Conservation (phyloP, 2,888 invertebrate genomes). For the Timema podura region DNA sequence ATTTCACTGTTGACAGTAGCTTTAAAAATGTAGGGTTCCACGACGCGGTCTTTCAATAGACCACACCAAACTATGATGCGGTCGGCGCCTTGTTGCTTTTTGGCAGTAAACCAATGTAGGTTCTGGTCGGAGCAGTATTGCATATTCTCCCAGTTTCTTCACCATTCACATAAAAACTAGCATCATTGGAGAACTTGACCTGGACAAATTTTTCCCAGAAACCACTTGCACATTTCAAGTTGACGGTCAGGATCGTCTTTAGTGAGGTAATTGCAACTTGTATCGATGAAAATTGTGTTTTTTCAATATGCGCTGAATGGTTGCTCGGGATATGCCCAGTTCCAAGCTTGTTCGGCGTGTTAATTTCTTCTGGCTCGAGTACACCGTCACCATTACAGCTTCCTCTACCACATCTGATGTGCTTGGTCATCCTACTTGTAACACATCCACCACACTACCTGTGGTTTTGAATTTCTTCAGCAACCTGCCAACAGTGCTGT, state of each 20-base stretch:
- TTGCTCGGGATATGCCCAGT: not conserved
- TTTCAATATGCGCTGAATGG: constrained; percentile 2
- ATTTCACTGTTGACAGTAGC: too few relatives aligned
- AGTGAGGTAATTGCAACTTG: not conserved
- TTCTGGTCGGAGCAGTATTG: not conserved
- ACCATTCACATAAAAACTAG: not conserved
- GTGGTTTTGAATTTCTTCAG: not conserved
- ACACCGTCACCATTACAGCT: not conserved
- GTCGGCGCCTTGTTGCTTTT: not conserved
- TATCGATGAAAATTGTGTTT: not conserved
- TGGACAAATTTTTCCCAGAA: too few relatives aligned
- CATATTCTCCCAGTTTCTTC: not conserved
- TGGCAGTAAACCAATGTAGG: not conserved
- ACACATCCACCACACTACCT: constrained; percentile 16
- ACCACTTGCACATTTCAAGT: not conserved
- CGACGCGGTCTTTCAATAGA: not conserved
- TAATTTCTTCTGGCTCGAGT: not conserved
- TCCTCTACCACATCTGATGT: not conserved
- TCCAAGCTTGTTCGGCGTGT: not conserved
- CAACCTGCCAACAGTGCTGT: not conserved
- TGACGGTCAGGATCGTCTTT: not conserved
- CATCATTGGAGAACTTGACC: too few relatives aligned
- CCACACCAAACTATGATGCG: not conserved
- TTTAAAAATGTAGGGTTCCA: too few relatives aligned
- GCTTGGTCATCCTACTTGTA: constrained; percentile 2